Conservation (phyloP, 2,113 vertebrate species). For the Cephalopterus ornatus region DNA sequence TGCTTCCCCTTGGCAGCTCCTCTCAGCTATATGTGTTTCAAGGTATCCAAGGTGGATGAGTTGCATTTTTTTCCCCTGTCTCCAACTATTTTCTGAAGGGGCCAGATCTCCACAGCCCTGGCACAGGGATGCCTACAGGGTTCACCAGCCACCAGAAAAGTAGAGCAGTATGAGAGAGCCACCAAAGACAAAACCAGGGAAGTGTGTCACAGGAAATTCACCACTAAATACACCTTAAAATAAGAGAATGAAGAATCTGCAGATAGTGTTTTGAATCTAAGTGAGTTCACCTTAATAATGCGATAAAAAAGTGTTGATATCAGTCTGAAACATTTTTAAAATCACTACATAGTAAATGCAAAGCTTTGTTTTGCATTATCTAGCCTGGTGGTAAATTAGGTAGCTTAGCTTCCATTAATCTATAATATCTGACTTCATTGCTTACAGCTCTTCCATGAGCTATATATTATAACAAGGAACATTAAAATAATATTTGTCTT, state of each 20-base stretch:
- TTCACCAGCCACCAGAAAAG: background rate
- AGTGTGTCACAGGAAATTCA: background rate
- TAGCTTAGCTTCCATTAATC: background rate
- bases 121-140: fast-evolving
- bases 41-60: background rate
- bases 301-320: background rate
- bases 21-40: background rate
- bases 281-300: background rate
- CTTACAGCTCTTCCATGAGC: background rate
- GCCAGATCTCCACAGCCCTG: fast-evolving
- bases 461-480: background rate
- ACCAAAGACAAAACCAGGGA: background rate
- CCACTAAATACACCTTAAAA: background rate
- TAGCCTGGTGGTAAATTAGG: background rate
- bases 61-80: background rate
- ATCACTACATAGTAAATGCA: background rate
- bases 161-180: background rate
- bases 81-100: background rate
- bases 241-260: background rate
- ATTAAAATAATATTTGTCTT: background rate
- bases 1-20: background rate
- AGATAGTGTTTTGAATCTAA: background rate
- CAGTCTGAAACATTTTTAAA: background rate
- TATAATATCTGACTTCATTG: background rate
- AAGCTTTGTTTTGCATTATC: background rate